Base-by-base conservation (phyloP, 2,888 invertebrate species). In the Drosophila kanekoi region DNA sequence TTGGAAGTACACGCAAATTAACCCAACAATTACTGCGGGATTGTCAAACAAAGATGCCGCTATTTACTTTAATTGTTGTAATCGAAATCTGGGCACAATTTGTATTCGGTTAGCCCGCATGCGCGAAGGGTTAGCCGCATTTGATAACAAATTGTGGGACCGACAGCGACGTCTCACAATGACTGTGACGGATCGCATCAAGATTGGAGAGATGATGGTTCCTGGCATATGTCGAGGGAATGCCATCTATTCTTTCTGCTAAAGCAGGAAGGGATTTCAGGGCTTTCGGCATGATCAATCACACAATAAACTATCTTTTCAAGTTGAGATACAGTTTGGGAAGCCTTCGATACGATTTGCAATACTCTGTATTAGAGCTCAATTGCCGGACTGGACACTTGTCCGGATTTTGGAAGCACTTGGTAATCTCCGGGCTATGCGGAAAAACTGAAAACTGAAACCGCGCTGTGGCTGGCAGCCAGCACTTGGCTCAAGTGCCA, bases 21-120 rank as follows among this genome's bases (percentile, higher is more conserved):
- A 87, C 75, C 87, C 87, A 88, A 85, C 87, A 89, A 61, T 79
- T 85, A 59, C 91, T 91, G 61, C 11, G 80, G 70, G 38, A 63
- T 71, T 23, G 33, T 45, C 49, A 62, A 56, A 72, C 62, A 69
- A 53, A 66, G 66, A 58, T 57, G 56, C 72, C 68, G 77, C 69
- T 66, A 65, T 63, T 51, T 33, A 38, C 28, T 41, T 47, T 62
- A 72, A 88, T 83, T 88, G 70, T 66, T 76, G 56, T 69, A 71
- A 87, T 78, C 72, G 62, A 58, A 81, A 89, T 76, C 72, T 66
- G 76, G 53, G 71, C 75, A 76, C 87, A 67, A 81, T 86, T 86
- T 79, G 73, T 78, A 58, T 66, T 71, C 45, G 62, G 53, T 20
- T 59, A 53, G 57, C 87, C 85, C 84, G 84, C 87, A 81, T 80